phyloP scores from a whole-genome alignment of 2,888 invertebrate genomes.

The Andrena fulva region DNA sequence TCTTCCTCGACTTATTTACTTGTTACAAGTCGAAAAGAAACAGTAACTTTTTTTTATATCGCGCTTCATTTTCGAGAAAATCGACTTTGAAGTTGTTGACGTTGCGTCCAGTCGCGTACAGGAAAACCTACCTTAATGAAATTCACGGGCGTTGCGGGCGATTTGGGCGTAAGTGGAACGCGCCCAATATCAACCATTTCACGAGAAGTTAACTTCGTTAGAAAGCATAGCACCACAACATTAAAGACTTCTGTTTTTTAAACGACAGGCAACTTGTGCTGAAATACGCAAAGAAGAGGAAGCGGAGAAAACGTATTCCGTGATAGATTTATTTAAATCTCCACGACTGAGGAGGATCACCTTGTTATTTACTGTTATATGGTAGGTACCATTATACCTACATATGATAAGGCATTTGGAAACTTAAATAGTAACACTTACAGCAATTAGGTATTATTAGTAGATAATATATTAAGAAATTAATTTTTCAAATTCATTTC shows the following conservation, averaged over 20 bases:
- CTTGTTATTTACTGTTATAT: constrained; percentile 91
- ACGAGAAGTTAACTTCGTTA: neutral
- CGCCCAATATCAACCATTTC: neutral
- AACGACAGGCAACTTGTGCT: constrained; percentile 85
- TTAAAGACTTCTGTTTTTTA: neutral
- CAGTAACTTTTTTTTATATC: too few relatives aligned
- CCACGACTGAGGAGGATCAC: constrained; percentile 92
- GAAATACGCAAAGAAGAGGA: constrained; percentile 90
- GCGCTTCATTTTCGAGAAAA: too few relatives aligned
- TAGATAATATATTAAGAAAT: neutral
- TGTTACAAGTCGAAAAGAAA: too few relatives aligned
- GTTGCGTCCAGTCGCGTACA: too few relatives aligned
- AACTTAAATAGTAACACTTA: neutral
- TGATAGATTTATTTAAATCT: constrained; percentile 92
- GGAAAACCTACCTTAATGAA: too few relatives aligned
- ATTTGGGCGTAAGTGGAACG: too few relatives aligned
- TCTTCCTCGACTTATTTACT: too few relatives aligned
- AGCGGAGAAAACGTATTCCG: constrained; percentile 90
- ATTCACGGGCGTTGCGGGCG: too few relatives aligned
- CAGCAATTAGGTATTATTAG: neutral
- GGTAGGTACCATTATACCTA: constrained; percentile 85
- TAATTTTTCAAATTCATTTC: neutral
- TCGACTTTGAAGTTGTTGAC: too few relatives aligned
- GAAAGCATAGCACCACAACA: neutral
- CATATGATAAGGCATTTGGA: neutral